Evolutionary conservation across 1,140 invertebrate genomes (phyloP), one percentile per base, ranked within the genome.

Genomic region (Proctacanthus coquilletti): DNA sequence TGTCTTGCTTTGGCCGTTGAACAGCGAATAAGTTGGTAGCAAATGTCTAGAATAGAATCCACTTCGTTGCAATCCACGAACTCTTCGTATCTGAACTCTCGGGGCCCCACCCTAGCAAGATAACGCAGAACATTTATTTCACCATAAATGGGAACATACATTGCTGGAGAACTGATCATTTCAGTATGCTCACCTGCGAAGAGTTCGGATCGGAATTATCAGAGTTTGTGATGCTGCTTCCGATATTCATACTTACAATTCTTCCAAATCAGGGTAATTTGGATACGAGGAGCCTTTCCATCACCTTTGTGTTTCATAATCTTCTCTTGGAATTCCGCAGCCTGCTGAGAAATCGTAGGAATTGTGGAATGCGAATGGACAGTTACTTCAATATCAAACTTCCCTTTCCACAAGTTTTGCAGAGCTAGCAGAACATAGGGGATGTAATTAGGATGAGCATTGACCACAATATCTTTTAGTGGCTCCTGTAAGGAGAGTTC

Each of bases 81-180:
- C 29, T 47, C 38, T 35, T 60, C 56, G 14, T 60, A 60, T 0
- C 53, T 45, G 35, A 53, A 59, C 35, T 53, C 52, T 4, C 18
- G 17, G 2, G 56, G 56, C 14, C 56, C 56, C 8, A 60, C 51
- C 18, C 56, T 53, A 15, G 51, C 53, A 37, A 60, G 45, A 40
- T 56, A 60, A 2, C 56, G 45, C 5, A 60, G 51, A n/a, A 60
- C 53, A 29, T 60, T 60, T 1, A 60, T 51, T 32, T 60, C 56
- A 0, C 56, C 56, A 34, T 60, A 60, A 25, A 60, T 59, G 36
- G 56, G 56, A 10, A 59, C 52, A 36, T 59, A 60, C 53, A 59
- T 60, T 2, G 56, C 57, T 5, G 53, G 56, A 5, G 56, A 57
- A 30, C 53, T 56, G 4, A 60, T 55, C 53, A 60, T 59, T 47